phyloP scores from a whole-genome alignment of 2,113 vertebrate genomes.

The Callopanchax toddi region DNA sequence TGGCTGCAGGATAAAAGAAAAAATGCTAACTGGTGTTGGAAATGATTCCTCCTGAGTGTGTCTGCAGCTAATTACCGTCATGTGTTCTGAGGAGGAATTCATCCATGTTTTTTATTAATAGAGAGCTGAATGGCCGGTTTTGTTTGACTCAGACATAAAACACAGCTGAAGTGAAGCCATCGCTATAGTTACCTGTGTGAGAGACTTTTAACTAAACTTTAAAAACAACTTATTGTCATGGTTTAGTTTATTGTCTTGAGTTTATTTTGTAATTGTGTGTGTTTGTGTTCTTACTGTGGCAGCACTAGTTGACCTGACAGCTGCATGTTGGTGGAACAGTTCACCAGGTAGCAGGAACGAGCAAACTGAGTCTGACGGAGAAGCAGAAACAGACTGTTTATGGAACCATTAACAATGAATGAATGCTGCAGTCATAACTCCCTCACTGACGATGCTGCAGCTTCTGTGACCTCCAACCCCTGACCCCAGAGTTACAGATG shows the following conservation, averaged over 20 bases:
- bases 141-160: neutral
- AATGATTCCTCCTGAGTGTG: neutral
- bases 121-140: neutral
- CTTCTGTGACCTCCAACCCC: conserved; percentile 19
- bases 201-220: neutral
- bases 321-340: conserved; percentile 92
- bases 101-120: neutral
- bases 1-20: neutral
- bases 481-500: neutral
- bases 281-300: conserved; percentile 83
- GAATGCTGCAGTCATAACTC: neutral
- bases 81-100: conserved; percentile 5
- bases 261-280: conserved; percentile 3
- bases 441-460: conserved; percentile 1
- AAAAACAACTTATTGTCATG: neutral
- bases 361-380: conserved; percentile 86
- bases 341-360: conserved; percentile 86
- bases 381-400: conserved; percentile 20
- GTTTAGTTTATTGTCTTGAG: neutral
- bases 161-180: neutral
- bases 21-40: neutral
- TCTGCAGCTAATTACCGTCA: conserved; percentile 21
- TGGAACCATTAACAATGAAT: conserved; percentile 3
- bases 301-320: conserved; percentile 85
- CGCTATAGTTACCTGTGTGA: neutral